Conservation (phyloP, 2,113 vertebrate species). For the Marcusenius ussheri region DNA sequence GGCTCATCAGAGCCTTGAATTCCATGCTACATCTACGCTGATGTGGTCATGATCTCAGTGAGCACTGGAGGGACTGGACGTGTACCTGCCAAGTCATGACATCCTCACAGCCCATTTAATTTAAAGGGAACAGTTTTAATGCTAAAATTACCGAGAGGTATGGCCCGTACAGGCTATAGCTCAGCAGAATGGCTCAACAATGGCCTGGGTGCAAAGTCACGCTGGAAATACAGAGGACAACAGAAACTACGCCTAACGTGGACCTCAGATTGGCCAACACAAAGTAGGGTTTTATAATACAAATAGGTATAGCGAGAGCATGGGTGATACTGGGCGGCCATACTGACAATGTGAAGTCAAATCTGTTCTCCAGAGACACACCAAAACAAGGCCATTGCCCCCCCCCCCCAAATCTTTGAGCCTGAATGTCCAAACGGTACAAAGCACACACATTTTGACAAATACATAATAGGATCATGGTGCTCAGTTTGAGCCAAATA, state of each 20-base stretch:
- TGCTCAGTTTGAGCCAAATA: conserved; percentile 76
- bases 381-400: background rate
- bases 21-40: background rate
- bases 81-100: background rate
- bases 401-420: background rate
- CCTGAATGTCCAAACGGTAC: conserved; percentile 8
- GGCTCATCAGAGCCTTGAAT: background rate
- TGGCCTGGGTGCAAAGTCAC: background rate
- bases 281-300: background rate
- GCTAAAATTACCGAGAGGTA: background rate
- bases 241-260: background rate
- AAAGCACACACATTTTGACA: conserved; percentile 4
- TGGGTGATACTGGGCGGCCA: no score
- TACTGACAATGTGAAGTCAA: background rate
- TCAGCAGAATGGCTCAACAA: background rate
- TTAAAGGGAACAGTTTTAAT: background rate
- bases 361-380: conserved; percentile 2
- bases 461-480: conserved; percentile 27
- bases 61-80: background rate
- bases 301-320: background rate
- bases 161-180: background rate
- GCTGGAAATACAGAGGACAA: background rate
- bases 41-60: background rate
- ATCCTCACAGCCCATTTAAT: background rate
- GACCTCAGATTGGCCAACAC: background rate